Evolutionary conservation across 2,888 invertebrate genomes (phyloP), one percentile per base, ranked within the genome.

Genomic region (Drosophila borborema): DNA sequence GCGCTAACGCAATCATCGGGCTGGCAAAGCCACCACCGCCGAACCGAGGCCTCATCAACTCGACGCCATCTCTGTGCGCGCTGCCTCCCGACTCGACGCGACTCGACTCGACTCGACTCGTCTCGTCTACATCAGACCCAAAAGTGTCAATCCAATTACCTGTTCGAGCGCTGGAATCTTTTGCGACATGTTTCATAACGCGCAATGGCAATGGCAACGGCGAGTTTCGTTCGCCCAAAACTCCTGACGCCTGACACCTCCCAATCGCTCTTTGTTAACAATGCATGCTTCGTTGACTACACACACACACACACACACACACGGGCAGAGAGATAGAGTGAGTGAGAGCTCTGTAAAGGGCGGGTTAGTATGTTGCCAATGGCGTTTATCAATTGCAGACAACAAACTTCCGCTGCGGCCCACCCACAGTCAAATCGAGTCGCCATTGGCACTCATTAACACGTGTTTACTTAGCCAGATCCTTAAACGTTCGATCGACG

Each of bases 61-160:
- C 84, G 74, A 79, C 76, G 70, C 73, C 79, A 78, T 72, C 65
- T 75, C 67, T 62, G 8, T n/a, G 31, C n/a, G 38, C 41, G 20
- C 74, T 67, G 45, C 20, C 70, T 46, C 41, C 38, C 31, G 16
- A 48, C 38, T 38, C 54, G 5, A 3, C 7, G 8, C 16, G 34
- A 2, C 38, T 38, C 38, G 14, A 1, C 8, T 38, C 38, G 14
- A 1, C 8, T 20, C 54, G 23, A 10, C 55, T 23, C 23, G 31
- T 16, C 38, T 40, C n/a, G 38, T 20, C 60, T 14, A 34, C 81
- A 64, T 31, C 79, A 90, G 80, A 87, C 81, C 91, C 86, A 85
- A 84, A 91, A 91, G 91, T 91, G 92, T 92, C 92, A 91, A 91
- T 92, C 91, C 92, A 91, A 91, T 91, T 91, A 91, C 90, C 90